These are phyloP conservation scores for Bombyx mandarina DNA, from an alignment of 1,140 invertebrate species.

Conservation along the genomic window DNA sequence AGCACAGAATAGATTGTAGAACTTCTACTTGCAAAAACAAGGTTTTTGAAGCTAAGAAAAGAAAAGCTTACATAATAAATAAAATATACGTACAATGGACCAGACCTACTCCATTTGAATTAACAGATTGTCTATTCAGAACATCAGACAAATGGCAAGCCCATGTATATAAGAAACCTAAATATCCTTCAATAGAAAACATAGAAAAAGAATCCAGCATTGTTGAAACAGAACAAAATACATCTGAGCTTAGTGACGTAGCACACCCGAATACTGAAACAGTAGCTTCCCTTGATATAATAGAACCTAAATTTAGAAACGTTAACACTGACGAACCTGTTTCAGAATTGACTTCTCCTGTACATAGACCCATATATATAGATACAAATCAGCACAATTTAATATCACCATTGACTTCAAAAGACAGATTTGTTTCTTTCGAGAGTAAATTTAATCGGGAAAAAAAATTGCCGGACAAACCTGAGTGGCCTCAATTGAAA, in stretches of 20 bases:
- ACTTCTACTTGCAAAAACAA: conserved; percentile 30
- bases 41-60: conserved; percentile 25
- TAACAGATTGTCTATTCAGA: conserved; percentile 37
- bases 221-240: conserved; percentile 3
- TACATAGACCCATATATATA: conserved; percentile 25
- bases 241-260: conserved; percentile 19
- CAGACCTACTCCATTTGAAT: conserved; percentile 41
- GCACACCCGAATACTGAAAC: conserved; percentile 44
- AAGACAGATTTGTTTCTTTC: conserved; percentile 17
- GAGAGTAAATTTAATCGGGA: conserved; percentile 5
- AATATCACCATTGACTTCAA: conserved; percentile 25
- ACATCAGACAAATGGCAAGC: conserved; percentile 31
- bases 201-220: conserved; percentile 8
- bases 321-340: no score
- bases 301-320: neutral
- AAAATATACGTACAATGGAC: conserved; percentile 35
- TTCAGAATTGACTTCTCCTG: neutral
- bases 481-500: conserved; percentile 16
- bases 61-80: conserved; percentile 37
- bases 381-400: conserved; percentile 36
- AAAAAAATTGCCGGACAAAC: conserved; percentile 2
- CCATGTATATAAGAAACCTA: neutral
- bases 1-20: conserved; percentile 25
- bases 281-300: conserved; percentile 14
- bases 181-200: conserved; percentile 15